Conservation (phyloP, 2,113 vertebrate genomes). For the Passer montanus region DNA sequence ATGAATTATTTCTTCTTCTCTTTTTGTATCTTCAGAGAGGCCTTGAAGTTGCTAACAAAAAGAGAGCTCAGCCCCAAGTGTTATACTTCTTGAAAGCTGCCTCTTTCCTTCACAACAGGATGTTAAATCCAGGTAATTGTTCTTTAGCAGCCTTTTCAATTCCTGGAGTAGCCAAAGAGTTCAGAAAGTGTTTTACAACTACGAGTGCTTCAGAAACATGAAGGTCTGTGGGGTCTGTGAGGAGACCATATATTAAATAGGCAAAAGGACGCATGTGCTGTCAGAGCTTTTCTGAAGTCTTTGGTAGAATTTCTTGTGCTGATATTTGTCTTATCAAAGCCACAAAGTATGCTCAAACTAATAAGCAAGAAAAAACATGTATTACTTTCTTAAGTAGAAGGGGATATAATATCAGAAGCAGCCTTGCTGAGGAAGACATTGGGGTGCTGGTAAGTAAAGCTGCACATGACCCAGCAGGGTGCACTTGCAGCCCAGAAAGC, state of each 20-base stretch:
- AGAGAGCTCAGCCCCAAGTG: neutral
- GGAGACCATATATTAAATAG: neutral
- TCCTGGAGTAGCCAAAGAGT: neutral
- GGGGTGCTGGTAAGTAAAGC: neutral
- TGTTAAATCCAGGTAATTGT: neutral
- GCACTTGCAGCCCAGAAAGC: neutral
- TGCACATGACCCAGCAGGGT: fast-evolving
- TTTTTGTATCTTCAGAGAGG: neutral
- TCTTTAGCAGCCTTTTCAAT: neutral
- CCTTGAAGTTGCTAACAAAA: neutral
- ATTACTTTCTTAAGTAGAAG: neutral
- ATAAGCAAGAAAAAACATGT: neutral
- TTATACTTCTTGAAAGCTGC: neutral
- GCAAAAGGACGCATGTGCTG: neutral
- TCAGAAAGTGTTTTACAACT: neutral
- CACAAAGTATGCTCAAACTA: neutral
- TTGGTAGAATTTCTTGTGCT: neutral
- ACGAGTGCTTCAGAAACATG: neutral
- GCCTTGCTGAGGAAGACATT: neutral
- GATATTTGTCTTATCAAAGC: neutral
- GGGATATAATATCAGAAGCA: fast-evolving
- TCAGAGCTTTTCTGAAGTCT: neutral
- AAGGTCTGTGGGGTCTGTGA: neutral
- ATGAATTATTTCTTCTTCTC: neutral
- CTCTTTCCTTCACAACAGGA: neutral